These are phyloP conservation scores for Drosophila rufa DNA, from an alignment of 1,140 invertebrate genomes.

Conservation along the genomic window DNA sequence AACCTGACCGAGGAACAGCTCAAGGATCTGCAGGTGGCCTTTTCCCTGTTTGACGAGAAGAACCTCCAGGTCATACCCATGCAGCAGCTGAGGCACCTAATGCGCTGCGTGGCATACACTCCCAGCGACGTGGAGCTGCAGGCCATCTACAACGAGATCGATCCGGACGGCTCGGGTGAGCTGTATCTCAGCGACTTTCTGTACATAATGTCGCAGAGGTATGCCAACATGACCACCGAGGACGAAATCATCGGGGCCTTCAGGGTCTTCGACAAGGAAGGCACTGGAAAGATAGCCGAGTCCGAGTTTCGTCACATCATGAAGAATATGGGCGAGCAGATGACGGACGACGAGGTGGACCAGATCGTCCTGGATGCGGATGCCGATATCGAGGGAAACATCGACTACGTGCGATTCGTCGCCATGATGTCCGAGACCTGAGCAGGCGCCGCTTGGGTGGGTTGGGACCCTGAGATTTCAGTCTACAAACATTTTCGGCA, in stretches of 20 bases:
- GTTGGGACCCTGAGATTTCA: background rate
- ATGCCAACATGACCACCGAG: constrained; percentile 49
- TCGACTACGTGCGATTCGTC: constrained; percentile 58
- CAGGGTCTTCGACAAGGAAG: constrained; percentile 48
- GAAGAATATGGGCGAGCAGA: constrained; percentile 41
- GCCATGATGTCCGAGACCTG: constrained; percentile 41
- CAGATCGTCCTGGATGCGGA: constrained; percentile 59
- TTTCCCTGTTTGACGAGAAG: constrained; percentile 44
- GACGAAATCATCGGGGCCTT: constrained; percentile 67
- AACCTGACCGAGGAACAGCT: constrained; percentile 40
- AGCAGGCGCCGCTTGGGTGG: constrained; percentile 5
- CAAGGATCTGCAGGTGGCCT: constrained; percentile 45
- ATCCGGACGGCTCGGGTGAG: constrained; percentile 48
- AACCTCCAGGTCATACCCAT: constrained; percentile 39
- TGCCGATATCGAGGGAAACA: constrained; percentile 61
- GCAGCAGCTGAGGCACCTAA: constrained; percentile 22
- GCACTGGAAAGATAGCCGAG: constrained; percentile 57
- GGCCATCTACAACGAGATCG: constrained; percentile 45
- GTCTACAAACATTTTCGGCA: constrained; percentile 2
- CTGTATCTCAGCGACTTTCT: constrained; percentile 59
- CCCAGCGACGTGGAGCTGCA: constrained; percentile 49
- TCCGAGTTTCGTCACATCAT: constrained; percentile 59
- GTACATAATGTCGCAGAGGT: constrained; percentile 52
- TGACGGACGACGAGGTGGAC: constrained; percentile 61
- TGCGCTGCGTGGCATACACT: constrained; percentile 43